These are phyloP conservation scores for Picus viridis DNA, from an alignment of 2,797 vertebrate species.

Conservation along the genomic window DNA sequence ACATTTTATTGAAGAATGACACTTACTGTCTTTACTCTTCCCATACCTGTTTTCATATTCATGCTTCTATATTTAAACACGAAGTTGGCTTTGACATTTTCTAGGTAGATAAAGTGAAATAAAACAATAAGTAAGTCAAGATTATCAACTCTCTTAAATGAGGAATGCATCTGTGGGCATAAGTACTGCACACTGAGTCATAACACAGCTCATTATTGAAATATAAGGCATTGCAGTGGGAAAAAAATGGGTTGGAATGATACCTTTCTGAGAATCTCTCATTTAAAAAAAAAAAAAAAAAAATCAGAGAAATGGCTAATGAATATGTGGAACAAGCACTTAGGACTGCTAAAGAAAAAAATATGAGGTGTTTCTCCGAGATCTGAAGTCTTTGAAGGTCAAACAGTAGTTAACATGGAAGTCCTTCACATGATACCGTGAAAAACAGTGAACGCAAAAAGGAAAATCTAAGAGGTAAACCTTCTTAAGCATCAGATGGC, in stretches of 20 bases:
- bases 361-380: not conserved
- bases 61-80: not conserved
- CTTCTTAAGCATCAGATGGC: not conserved
- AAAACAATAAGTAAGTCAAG: not conserved
- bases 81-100: not conserved
- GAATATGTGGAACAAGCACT: not conserved
- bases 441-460: not conserved
- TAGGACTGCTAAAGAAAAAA: not conserved
- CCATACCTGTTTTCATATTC: not conserved
- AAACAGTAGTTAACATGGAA: not conserved
- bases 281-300: too few species aligned
- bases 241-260: not conserved
- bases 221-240: not conserved
- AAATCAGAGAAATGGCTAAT: not conserved
- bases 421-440: not conserved
- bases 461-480: not conserved
- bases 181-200: not conserved
- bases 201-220: not conserved
- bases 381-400: not conserved
- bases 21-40: not conserved
- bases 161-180: not conserved
- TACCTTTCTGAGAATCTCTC: not conserved
- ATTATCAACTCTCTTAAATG: not conserved
- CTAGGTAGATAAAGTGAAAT: not conserved
- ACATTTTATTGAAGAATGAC: not conserved